Evolutionary conservation across 2,888 invertebrate genomes (phyloP).

Genomic region (Amaurobius ferox): DNA sequence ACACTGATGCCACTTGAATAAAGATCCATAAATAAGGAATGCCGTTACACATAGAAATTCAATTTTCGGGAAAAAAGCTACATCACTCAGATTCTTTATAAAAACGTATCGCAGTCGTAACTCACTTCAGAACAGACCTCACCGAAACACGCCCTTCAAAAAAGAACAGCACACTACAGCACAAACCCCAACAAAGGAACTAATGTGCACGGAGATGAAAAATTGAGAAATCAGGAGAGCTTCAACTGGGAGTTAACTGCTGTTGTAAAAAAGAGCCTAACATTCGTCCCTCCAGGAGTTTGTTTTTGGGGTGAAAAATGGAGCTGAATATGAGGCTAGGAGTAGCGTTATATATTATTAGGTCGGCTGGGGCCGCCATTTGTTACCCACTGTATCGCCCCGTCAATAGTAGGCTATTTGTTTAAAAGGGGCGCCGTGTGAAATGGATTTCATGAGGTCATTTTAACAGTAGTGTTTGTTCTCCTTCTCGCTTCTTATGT

Average conservation of each 20-base stretch:
- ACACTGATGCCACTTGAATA: constrained; percentile 16
- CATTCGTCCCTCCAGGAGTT: constrained; percentile 23
- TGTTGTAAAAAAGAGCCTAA: constrained; percentile 1
- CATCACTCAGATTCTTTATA: constrained; percentile 16
- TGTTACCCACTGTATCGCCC: constrained; percentile 37
- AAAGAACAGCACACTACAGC: background rate
- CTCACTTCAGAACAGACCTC: background rate
- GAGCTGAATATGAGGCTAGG: constrained; percentile 36
- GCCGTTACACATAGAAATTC: constrained; percentile 12
- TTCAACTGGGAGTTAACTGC: constrained; percentile 20
- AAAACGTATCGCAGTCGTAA: constrained; percentile 10
- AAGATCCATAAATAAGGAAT: constrained; percentile 14
- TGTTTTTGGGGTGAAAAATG: constrained; percentile 50
- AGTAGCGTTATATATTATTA: constrained; percentile 53
- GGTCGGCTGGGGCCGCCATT: constrained; percentile 48
- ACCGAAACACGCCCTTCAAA: constrained; percentile 18
- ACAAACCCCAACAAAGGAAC: constrained; percentile 16
- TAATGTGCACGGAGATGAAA: constrained; percentile 9
- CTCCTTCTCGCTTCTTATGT: background rate
- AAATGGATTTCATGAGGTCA: constrained; percentile 4
- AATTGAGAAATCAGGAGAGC: constrained; percentile 24
- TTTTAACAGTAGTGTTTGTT: background rate
- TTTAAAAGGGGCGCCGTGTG: constrained; percentile 17
- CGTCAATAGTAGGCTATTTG: constrained; percentile 46
- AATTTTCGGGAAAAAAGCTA: constrained; percentile 11